phyloP scores from a whole-genome alignment of 2,113 vertebrate species.

The Xiphophorus couchianus region DNA sequence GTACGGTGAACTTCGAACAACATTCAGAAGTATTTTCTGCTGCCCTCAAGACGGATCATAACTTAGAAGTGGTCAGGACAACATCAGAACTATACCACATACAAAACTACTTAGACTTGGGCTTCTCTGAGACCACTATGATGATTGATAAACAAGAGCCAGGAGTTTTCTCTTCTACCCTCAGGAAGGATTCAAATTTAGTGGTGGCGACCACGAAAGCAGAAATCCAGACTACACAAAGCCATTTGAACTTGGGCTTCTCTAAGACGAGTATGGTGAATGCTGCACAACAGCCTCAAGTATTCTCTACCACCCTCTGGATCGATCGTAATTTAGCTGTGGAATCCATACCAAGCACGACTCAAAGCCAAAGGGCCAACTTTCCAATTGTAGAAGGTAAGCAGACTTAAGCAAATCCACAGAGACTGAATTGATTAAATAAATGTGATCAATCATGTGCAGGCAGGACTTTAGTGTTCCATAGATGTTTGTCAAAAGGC shows the following conservation, averaged over 20 bases:
- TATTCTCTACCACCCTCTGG: slow-evolving; percentile 24
- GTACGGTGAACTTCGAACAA: not conserved
- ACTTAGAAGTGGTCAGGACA: not conserved
- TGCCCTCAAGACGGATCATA: not conserved
- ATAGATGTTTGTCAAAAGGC: slow-evolving; percentile 40
- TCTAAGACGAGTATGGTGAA: slow-evolving; percentile 19
- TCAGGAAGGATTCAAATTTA: not conserved
- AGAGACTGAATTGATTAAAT: slow-evolving; percentile 36
- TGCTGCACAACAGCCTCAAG: slow-evolving; percentile 4
- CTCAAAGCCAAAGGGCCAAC: slow-evolving; percentile 45
- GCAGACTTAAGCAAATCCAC: slow-evolving; percentile 64
- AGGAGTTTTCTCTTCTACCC: not conserved
- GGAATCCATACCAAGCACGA: slow-evolving; percentile 51
- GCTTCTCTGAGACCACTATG: not conserved
- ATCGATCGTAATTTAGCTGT: slow-evolving; percentile 19
- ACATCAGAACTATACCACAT: not conserved
- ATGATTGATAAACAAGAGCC: not conserved
- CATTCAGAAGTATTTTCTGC: not conserved
- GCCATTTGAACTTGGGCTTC: slow-evolving; percentile 3
- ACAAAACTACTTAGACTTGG: not conserved
- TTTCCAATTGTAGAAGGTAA: slow-evolving; percentile 68
- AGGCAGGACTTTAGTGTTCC: slow-evolving; percentile 46
- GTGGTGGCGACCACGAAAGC: not conserved
- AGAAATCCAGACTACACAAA: not conserved
- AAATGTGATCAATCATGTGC: slow-evolving; percentile 63